Evolutionary conservation across 2,113 vertebrate species (phyloP).

Genomic region (Collichthys lucidus): DNA sequence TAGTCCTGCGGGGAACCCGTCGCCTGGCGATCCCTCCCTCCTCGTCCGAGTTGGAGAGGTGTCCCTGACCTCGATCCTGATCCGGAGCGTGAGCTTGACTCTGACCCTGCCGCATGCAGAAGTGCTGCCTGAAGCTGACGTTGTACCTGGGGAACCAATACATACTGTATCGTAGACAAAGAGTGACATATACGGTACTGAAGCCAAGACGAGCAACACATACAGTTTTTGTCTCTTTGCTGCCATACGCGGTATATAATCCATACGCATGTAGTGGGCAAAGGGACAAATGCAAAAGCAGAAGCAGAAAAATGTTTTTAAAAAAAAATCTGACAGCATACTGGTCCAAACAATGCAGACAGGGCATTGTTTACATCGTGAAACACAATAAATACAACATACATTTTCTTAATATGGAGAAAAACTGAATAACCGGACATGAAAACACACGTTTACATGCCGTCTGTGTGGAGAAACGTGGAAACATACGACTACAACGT

Average conservation of each 20-base stretch:
- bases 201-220: slow-evolving; percentile 71
- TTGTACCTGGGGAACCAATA: slow-evolving; percentile 90
- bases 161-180: slow-evolving; percentile 78
- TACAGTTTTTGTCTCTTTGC: slow-evolving; percentile 63
- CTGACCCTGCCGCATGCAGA: slow-evolving; percentile 86
- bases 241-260: not conserved
- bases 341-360: slow-evolving; percentile 62
- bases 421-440: not conserved
- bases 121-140: slow-evolving; percentile 94
- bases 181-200: slow-evolving; percentile 75
- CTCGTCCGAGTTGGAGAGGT: slow-evolving; percentile 74
- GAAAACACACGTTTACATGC: slow-evolving; percentile 1
- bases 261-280: slow-evolving; percentile 38
- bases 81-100: slow-evolving; percentile 60
- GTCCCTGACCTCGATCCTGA: slow-evolving; percentile 38
- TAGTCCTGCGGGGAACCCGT: slow-evolving; percentile 88
- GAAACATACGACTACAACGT: not conserved
- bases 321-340: slow-evolving; percentile 26
- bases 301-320: slow-evolving; percentile 46
- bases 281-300: slow-evolving; percentile 67
- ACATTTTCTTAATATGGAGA: not conserved
- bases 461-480: not conserved
- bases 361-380: slow-evolving; percentile 57
- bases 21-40: slow-evolving; percentile 83
- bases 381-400: slow-evolving; percentile 31